Evolutionary conservation across 2,113 vertebrate genomes (phyloP), one percentile per base, ranked within the genome.

Genomic region (Sialia sialis): DNA sequence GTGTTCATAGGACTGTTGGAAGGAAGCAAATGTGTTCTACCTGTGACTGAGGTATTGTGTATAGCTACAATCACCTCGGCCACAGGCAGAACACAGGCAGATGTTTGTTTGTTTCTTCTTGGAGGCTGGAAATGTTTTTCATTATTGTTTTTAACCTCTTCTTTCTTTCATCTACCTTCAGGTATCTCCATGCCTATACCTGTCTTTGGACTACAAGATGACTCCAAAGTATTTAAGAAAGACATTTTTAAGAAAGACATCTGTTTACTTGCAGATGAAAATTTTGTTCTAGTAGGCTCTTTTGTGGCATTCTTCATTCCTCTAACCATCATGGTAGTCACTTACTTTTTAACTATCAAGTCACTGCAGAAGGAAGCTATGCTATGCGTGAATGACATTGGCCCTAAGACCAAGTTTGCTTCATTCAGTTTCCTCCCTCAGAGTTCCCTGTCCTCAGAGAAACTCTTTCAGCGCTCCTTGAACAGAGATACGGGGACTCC

Each of bases 231-330:
- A 55, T 99, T 99, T 94, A 98, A 98, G 93, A 68, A 82, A 34
- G 70, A 85, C 19, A 34, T 30, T 48, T 85, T 58, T 75, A 58
- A 75, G 43, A 96, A 98, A 39, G 98, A 96, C 84, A 99, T 98
- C 85, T 99, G 99, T 96, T 96, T 98, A 62, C 98, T 99, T 10
- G 98, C 97, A 1, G 99, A 99, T 32, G 97, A 99, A 39, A 98
- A 98, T 91, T 99, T 99, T 67, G 98, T 99, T 60, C 97, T 99
- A 87, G 97, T 99, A 4, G 99, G 99, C 62, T 99, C 99, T 89
- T 99, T 99, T 38, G 98, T 99, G 95, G 96, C 99, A 15, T 99
- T 99, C 97, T 99, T 99, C 94, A 97, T 99, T 62, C 99, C 99
- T 32, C 97, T 99, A 63, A 98, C 98, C 93, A 99, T 99, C 97